phyloP scores from a whole-genome alignment of 2,797 vertebrate species.

The Sebastes dallii region DNA sequence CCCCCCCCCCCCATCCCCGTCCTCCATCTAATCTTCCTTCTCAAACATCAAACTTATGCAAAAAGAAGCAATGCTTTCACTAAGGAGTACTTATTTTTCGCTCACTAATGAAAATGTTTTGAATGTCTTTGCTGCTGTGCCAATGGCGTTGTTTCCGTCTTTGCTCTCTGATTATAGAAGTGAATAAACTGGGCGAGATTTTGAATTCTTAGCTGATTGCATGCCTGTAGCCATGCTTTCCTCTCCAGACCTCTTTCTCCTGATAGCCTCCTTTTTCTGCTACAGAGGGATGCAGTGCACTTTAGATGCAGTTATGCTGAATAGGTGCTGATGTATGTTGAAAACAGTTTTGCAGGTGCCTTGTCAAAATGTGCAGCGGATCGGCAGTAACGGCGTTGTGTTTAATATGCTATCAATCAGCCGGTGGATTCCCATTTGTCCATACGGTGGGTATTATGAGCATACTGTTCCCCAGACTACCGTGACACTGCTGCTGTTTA shows the following conservation, averaged over 20 bases:
- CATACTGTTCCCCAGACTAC: slow-evolving; percentile 47
- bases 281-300: slow-evolving; percentile 61
- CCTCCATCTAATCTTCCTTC: slow-evolving; percentile 50
- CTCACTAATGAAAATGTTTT: slow-evolving; percentile 78
- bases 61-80: slow-evolving; percentile 72
- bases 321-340: slow-evolving; percentile 75
- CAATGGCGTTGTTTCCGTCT: slow-evolving; percentile 70
- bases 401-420: slow-evolving; percentile 78
- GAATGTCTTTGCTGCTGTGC: slow-evolving; percentile 61
- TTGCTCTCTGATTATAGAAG: slow-evolving; percentile 77
- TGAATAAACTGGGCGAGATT: slow-evolving; percentile 72
- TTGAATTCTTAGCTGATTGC: slow-evolving; percentile 82
- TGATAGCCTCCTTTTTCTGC: slow-evolving; percentile 69
- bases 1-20: background rate
- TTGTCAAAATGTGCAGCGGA: slow-evolving; percentile 71
- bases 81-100: slow-evolving; percentile 62
- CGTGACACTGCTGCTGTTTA: slow-evolving; percentile 54
- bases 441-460: slow-evolving; percentile 57
- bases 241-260: slow-evolving; percentile 70
- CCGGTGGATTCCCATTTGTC: slow-evolving; percentile 62
- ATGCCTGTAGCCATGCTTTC: slow-evolving; percentile 77
- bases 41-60: slow-evolving; percentile 65
- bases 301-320: slow-evolving; percentile 77
- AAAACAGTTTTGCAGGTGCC: slow-evolving; percentile 70
- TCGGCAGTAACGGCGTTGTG: slow-evolving; percentile 57